Evolutionary conservation across 2,888 invertebrate species (phyloP), one percentile per base, ranked within the genome.

Genomic region (Apotomis turbidana): DNA sequence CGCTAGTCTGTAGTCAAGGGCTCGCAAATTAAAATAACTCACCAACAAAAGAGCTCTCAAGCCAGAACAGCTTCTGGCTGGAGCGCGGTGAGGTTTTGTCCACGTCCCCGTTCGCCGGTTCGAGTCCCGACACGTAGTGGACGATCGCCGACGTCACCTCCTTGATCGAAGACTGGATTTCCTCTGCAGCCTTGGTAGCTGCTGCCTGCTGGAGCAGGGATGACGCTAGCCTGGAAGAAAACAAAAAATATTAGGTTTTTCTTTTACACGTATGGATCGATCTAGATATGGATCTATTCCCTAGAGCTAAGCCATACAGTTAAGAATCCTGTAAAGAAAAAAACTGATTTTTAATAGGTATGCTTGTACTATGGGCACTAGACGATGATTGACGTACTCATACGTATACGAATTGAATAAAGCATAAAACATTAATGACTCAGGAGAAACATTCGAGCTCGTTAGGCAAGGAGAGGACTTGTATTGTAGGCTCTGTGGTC

Each of bases 141-240:
- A 97, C 98, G 81, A 98, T 98, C 62, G 98, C 98, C 79, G 97
- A 97, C 76, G 98, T 98, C 78, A 98, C 98, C 90, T 97, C 97
- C 89, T 97, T 97, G 86, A 98, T 98, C 72, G 97, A 97, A 76
- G 97, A 95, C 85, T 97, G 97, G 75, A 97, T 97, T 86, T 96
- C 96, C 74, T 95, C 95, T 3, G 94, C 93, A 1, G 94, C 93
- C 77, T 93, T 94, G 58, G 93, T 88, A 57, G 92, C 90, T 38
- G 81, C 82, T 38, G 87, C 86, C 62, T 94, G 93, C 67, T 94
- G 92, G 76, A 96, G 90, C 68, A 96, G 85, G 5, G 95, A 95
- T 77, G 95, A 96, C 58, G 96, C 96, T 88, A 96, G 89, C 83
- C 96, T 95, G 86, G 4, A 89, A 87, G 5, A 38, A 0, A 49